phyloP scores from a whole-genome alignment of 2,113 vertebrate species.

The Ornithorhynchus anatinus region DNA sequence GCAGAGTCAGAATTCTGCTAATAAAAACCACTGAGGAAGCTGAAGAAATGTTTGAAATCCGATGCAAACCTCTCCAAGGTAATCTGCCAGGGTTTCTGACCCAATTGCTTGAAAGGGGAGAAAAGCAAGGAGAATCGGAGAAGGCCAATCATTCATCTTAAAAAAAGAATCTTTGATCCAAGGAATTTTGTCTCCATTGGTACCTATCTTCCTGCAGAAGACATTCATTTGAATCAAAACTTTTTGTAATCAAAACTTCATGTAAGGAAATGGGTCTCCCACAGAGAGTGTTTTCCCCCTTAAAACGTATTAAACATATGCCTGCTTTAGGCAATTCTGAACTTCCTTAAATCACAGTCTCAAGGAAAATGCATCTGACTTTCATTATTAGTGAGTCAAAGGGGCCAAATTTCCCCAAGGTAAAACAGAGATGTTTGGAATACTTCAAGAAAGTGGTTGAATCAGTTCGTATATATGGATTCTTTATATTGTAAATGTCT shows the following conservation, averaged over 20 bases:
- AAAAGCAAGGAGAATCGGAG: not conserved
- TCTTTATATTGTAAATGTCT: not conserved
- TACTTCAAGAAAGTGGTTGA: slow-evolving; percentile 6
- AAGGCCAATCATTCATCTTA: not conserved
- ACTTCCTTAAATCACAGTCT: slow-evolving; percentile 29
- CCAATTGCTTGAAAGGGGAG: not conserved
- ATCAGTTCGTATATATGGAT: not conserved
- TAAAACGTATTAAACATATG: slow-evolving; percentile 25
- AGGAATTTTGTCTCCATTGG: slow-evolving; percentile 2
- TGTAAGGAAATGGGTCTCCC: slow-evolving; percentile 23
- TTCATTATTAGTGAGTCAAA: slow-evolving; percentile 14
- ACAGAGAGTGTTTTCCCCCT: not conserved
- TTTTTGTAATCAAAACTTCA: slow-evolving; percentile 17
- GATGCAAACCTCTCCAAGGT: not conserved
- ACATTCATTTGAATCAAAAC: slow-evolving; percentile 19
- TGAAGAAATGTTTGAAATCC: not conserved
- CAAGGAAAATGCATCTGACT: slow-evolving; percentile 34
- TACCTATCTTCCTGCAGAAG: slow-evolving; percentile 21
- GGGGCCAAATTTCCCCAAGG: not conserved
- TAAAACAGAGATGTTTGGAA: not conserved
- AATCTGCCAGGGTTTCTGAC: not conserved
- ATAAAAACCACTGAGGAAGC: not conserved
- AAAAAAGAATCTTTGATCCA: no score
- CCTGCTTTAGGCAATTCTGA: slow-evolving; percentile 23
- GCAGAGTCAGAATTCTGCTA: not conserved